Evolutionary conservation across 2,797 vertebrate species (phyloP).

Genomic region (Glossophaga mutica): DNA sequence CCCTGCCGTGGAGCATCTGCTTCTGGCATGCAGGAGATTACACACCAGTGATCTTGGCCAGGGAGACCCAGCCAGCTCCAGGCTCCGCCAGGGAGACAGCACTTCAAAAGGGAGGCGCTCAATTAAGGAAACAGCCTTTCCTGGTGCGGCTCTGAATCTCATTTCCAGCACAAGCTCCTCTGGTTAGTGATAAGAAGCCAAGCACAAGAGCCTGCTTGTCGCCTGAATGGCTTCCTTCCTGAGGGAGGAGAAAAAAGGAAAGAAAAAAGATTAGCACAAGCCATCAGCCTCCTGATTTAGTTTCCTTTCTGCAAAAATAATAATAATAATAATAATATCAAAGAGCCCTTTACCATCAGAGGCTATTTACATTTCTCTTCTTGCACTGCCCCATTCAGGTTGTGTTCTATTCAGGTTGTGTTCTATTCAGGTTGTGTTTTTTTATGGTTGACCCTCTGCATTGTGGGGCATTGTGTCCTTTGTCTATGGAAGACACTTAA

Average conservation of each 20-base stretch:
- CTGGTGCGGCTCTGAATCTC: slow-evolving; percentile 45
- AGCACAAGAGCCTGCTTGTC: slow-evolving; percentile 55
- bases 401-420: neutral
- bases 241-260: neutral
- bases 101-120: slow-evolving; percentile 60
- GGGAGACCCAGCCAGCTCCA: slow-evolving; percentile 21
- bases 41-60: slow-evolving; percentile 8
- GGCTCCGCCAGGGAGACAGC: slow-evolving; percentile 5
- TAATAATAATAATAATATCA: neutral
- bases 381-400: neutral
- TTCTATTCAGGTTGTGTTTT: neutral
- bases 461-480: neutral
- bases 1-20: slow-evolving; percentile 8
- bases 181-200: slow-evolving; percentile 56
- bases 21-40: slow-evolving; percentile 55
- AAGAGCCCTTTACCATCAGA: neutral
- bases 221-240: slow-evolving; percentile 68
- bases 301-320: slow-evolving; percentile 6
- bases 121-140: slow-evolving; percentile 60
- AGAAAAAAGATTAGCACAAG: slow-evolving; percentile 7
- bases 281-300: slow-evolving; percentile 8
- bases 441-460: neutral
- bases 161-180: slow-evolving; percentile 54
- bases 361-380: neutral
- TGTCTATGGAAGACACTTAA: slow-evolving; percentile 39